These are phyloP conservation scores for Dryobates pubescens DNA, from an alignment of 2,797 vertebrate species.

Conservation along the genomic window DNA sequence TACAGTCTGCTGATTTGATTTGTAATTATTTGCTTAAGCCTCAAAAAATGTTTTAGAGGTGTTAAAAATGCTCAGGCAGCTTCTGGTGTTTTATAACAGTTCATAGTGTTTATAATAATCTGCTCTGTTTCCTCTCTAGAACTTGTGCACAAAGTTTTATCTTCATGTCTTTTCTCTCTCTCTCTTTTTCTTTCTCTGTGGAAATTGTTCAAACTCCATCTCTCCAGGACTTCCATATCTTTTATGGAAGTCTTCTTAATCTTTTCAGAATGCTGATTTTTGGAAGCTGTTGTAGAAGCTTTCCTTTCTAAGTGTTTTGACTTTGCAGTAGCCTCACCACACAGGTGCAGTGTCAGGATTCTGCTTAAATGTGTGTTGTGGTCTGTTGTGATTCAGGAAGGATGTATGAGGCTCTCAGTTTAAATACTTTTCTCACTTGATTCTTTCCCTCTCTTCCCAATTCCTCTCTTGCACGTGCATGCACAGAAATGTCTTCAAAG, in stretches of 20 bases:
- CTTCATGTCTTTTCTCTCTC: not conserved
- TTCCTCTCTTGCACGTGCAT: not conserved
- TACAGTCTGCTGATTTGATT: not conserved
- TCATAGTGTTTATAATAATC: not conserved
- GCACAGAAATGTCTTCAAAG: not conserved
- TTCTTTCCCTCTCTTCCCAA: not conserved
- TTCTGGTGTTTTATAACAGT: not conserved
- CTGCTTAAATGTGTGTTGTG: not conserved
- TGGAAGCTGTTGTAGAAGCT: not conserved
- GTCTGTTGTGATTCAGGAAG: not conserved
- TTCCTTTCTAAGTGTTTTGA: not conserved
- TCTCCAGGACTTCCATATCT: not conserved
- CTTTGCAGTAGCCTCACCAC: not conserved
- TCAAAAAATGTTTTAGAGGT: not conserved
- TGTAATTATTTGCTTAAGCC: not conserved
- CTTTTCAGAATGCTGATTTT: not conserved
- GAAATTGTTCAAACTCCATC: not conserved
- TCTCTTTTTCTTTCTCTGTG: not conserved
- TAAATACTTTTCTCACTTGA: not conserved
- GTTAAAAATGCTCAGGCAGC: not conserved
- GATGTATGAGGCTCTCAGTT: not conserved
- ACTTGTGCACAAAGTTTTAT: not conserved
- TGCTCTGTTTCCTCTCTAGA: not conserved
- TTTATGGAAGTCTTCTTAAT: not conserved
- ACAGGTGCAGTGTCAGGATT: not conserved